These are phyloP conservation scores for Pomatostomus ruficeps DNA, from an alignment of 2,113 vertebrate species.

Conservation along the genomic window DNA sequence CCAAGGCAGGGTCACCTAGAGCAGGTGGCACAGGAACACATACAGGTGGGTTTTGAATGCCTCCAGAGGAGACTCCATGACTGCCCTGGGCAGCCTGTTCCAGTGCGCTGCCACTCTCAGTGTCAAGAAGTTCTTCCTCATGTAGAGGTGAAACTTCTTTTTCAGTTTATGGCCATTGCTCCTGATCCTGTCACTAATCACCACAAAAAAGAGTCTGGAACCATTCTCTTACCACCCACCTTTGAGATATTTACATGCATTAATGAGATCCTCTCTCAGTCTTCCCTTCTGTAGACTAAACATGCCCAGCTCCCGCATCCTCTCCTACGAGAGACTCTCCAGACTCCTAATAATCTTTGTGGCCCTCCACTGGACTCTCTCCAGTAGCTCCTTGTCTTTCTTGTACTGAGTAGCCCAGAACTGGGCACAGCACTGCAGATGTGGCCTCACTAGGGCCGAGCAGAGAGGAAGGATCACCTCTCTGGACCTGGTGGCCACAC, in stretches of 20 bases:
- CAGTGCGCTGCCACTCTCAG: background rate
- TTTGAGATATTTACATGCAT: background rate
- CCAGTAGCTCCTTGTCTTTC: background rate
- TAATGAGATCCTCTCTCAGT: background rate
- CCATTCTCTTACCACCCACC: no score
- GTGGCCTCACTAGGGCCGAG: background rate
- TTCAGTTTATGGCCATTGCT: background rate
- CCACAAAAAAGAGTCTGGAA: background rate
- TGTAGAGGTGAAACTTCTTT: background rate
- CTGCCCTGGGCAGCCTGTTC: background rate
- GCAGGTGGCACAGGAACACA: background rate
- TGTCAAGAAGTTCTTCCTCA: background rate
- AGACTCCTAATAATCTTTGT: background rate
- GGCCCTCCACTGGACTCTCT: background rate
- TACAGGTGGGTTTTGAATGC: background rate
- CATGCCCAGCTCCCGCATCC: fast-evolving
- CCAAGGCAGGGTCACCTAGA: background rate
- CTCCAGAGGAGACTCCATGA: fast-evolving
- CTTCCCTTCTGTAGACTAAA: background rate
- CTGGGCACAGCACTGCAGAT: background rate
- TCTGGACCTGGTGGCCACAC: background rate
- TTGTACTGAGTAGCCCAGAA: background rate
- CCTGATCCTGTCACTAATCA: background rate
- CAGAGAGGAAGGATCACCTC: background rate
- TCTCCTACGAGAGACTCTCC: background rate